A percentile compares a stretch with the other conserved stretches of the same genome.
Evolutionary conservation across 2,113 vertebrate species (phyloP).

Genomic region (Seriola quinqueradiata): DNA sequence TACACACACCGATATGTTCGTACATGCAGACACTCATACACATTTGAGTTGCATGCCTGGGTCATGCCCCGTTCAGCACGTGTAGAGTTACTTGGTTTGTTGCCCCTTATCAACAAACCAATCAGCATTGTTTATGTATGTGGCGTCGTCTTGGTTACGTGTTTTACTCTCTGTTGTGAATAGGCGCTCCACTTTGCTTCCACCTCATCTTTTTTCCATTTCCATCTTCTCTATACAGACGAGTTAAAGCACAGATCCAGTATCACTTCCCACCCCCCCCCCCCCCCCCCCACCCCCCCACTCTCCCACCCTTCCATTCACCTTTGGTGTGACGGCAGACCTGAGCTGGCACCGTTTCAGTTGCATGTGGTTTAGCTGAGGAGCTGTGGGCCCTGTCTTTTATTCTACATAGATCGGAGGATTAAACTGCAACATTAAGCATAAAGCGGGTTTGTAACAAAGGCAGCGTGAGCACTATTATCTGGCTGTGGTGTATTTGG

Average conservation of each 20-base stretch:
- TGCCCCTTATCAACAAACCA: conserved; percentile 46
- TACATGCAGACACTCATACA: conserved; percentile 53
- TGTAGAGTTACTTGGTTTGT: conserved; percentile 65
- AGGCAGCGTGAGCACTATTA: conserved; percentile 24
- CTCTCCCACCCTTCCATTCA: conserved; percentile 28
- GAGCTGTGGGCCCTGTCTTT: neutral
- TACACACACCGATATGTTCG: conserved; percentile 56
- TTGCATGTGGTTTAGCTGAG: neutral
- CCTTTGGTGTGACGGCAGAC: conserved; percentile 36
- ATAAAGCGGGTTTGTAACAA: conserved; percentile 43
- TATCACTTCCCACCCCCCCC: conserved; percentile 16
- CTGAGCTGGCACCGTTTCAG: conserved; percentile 20
- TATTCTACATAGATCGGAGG: neutral
- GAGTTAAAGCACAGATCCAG: conserved; percentile 56
- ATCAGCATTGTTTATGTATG: conserved; percentile 47
- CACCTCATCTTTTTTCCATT: conserved; percentile 46
- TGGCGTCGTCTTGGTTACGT: conserved; percentile 44
- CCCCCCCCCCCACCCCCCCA: neutral
- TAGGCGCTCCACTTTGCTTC: conserved; percentile 53
- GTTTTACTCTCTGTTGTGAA: conserved; percentile 36
- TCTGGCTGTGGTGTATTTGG: conserved; percentile 52
- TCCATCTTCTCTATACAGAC: conserved; percentile 16
- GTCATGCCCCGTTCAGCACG: conserved; percentile 32
- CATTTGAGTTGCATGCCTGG: conserved; percentile 17
- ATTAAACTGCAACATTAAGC: conserved; percentile 53